Base-by-base conservation (phyloP, 2,113 vertebrate genomes). In the Dascyllus trimaculatus region DNA sequence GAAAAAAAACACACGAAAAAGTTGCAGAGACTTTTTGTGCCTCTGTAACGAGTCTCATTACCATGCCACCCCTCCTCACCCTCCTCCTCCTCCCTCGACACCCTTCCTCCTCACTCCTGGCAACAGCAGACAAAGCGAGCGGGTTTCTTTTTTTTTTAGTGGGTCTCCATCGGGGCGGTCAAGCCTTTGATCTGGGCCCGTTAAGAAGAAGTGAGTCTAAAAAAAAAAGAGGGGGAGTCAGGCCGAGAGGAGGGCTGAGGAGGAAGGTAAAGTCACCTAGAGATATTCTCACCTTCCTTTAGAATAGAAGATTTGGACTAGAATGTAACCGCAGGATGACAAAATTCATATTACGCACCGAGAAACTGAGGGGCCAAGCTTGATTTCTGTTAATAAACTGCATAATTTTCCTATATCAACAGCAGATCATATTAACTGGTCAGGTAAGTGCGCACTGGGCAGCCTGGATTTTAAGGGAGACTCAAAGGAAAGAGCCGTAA, bases 111-210 rank as follows among this genome's bases (percentile, higher is more conserved):
- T 92, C 89, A 61, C 91, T 95, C 95, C 94, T 93, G 95, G 95
- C 95, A 98, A 96, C 95, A 88, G 85, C 87, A 88, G 86, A 96
- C 95, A 96, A 96, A 95, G 93, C 92, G 62, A 46, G 22, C 59
- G 92, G 91, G 78, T 94, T 95, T 93, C 94, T 40, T 29, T 35
- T 35, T 35, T 35, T 35, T 35, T 35, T 35, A 92, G 92, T 63
- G 29, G n/a, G 90, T 91, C 90, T 93, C 94, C 78, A 78, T 24
- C 22, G 89, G 89, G 93, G 86, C 91, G 86, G 68, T 62, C 67
- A 74, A 35, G 89, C 81, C 93, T 95, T 97, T 97, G 96, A 97
- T 97, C 94, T 96, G 89, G 86, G 93, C 93, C 95, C 93, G 91
- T 94, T 95, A 91, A 95, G 89, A 91, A 92, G 87, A 90, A 87